These are phyloP conservation scores for Ctenicera cuprea DNA, from an alignment of 2,888 invertebrate genomes.

Conservation along the genomic window DNA sequence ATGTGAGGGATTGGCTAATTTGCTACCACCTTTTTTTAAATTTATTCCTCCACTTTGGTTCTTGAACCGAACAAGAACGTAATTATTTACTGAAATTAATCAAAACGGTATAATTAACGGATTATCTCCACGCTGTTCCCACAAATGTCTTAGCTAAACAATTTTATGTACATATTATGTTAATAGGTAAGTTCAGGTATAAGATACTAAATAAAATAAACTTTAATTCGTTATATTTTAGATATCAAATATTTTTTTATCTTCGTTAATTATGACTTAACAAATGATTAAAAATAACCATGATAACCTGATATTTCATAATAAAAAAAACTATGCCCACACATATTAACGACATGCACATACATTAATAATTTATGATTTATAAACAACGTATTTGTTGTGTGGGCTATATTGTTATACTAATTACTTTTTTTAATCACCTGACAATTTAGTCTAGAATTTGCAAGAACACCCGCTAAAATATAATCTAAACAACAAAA, in stretches of 20 bases:
- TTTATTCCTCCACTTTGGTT: too few species aligned
- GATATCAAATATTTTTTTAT: too few species aligned
- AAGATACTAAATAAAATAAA: too few species aligned
- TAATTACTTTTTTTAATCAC: slow-evolving; percentile 7
- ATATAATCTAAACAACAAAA: background rate
- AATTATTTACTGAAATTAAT: background rate
- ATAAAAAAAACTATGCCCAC: slow-evolving; percentile 11
- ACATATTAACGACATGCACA: slow-evolving; percentile 12
- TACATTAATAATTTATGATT: slow-evolving; percentile 19
- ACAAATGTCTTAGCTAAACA: too few species aligned
- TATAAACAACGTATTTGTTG: slow-evolving; percentile 28
- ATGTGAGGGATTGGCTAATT: too few species aligned
- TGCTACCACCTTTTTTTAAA: too few species aligned
- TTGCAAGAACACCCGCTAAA: too few species aligned
- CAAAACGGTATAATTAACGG: slow-evolving; percentile 20
- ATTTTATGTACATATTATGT: too few species aligned
- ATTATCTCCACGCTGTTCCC: background rate
- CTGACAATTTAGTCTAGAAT: background rate
- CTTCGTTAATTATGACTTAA: background rate
- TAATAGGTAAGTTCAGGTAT: too few species aligned
- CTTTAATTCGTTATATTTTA: too few species aligned
- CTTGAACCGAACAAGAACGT: background rate
- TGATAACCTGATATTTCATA: slow-evolving; percentile 16
- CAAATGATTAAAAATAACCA: slow-evolving; percentile 21
- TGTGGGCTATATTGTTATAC: slow-evolving; percentile 10